phyloP scores from a whole-genome alignment of 2,797 vertebrate species.

The Pseudomugil tenellus region DNA sequence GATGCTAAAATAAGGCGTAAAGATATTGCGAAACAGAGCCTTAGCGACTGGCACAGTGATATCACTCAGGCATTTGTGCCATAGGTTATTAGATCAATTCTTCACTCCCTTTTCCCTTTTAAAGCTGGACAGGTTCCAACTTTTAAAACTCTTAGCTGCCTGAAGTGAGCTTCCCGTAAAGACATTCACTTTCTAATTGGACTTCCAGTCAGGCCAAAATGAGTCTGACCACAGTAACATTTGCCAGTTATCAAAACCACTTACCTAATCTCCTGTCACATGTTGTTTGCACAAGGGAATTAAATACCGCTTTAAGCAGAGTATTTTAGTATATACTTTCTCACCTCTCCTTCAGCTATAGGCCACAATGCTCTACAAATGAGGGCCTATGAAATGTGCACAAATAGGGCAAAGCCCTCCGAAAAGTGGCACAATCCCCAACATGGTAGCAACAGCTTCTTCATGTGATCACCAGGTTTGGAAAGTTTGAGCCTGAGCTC shows the following conservation, averaged over 20 bases:
- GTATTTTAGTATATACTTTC: constrained; percentile 11
- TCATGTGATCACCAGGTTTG: constrained; percentile 35
- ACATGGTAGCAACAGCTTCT: constrained; percentile 10
- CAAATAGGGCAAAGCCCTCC: constrained; percentile 44
- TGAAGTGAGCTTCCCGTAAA: constrained; percentile 40
- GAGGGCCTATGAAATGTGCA: background rate
- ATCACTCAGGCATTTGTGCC: constrained; percentile 22
- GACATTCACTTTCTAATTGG: constrained; percentile 48
- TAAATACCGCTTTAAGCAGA: constrained; percentile 8
- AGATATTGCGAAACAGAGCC: constrained; percentile 24
- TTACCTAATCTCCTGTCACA: constrained; percentile 51
- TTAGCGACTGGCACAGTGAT: constrained; percentile 41
- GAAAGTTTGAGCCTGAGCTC: constrained; percentile 30
- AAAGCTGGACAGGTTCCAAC: constrained; percentile 33
- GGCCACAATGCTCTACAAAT: constrained; percentile 5
- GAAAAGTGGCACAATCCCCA: constrained; percentile 50
- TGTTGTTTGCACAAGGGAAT: constrained; percentile 23
- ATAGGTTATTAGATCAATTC: constrained; percentile 44
- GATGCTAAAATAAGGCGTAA: constrained; percentile 10
- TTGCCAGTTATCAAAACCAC: constrained; percentile 35
- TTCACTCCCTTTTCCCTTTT: constrained; percentile 3
- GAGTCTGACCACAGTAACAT: constrained; percentile 25
- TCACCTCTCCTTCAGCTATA: background rate
- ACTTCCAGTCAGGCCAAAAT: constrained; percentile 43
- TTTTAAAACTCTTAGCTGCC: constrained; percentile 41